Conservation (phyloP, 2,888 invertebrate genomes). For the Leucozona laternaria region DNA sequence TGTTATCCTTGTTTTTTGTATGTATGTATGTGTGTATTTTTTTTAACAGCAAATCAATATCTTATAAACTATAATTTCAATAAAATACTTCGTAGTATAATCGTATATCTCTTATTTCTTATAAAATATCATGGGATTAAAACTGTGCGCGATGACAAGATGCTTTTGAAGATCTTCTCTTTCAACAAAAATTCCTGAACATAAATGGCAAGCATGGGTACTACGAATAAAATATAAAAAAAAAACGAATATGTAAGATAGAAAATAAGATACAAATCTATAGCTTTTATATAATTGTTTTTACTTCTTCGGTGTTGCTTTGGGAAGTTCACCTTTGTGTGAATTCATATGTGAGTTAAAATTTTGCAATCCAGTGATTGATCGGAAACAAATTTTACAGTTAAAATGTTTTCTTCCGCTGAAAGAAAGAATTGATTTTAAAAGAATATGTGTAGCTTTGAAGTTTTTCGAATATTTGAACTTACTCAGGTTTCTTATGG, state of each 20-base stretch:
- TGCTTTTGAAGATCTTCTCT: conserved; percentile 68
- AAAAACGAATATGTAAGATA: neutral
- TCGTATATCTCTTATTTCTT: conserved; percentile 52
- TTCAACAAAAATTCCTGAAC: conserved; percentile 65
- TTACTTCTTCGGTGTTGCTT: conserved; percentile 68
- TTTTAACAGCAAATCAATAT: conserved; percentile 55
- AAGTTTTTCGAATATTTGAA: neutral
- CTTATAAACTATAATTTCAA: conserved; percentile 52
- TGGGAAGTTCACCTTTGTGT: conserved; percentile 66
- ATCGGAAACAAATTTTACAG: conserved; percentile 70
- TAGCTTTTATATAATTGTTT: neutral
- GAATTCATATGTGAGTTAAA: conserved; percentile 70
- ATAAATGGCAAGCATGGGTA: conserved; percentile 70
- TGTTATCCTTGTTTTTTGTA: conserved; percentile 7
- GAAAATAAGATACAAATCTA: neutral
- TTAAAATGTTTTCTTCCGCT: conserved; percentile 71
- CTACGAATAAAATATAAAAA: neutral
- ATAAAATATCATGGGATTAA: conserved; percentile 74
- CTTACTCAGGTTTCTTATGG: conserved; percentile 70
- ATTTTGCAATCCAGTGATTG: conserved; percentile 66
- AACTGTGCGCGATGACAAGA: conserved; percentile 73
- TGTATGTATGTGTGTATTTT: neutral
- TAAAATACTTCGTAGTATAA: conserved; percentile 28
- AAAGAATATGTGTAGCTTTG: conserved; percentile 14
- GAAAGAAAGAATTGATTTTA: neutral